A percentile compares a stretch with the other conserved stretches of the same genome.
Conservation (phyloP, 1,140 invertebrate genomes). For the Polypedilum pembai region DNA sequence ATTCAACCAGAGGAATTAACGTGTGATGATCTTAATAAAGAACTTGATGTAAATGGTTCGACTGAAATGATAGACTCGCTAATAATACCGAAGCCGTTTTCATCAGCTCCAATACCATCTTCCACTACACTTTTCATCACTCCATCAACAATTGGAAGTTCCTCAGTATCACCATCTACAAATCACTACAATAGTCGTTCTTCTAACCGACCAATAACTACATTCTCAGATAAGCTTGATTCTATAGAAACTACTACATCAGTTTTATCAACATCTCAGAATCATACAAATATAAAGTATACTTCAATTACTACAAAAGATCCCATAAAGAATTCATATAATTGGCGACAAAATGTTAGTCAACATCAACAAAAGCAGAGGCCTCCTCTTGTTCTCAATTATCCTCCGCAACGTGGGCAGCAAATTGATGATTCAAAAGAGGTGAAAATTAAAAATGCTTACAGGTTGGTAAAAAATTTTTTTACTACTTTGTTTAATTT, state of each 20-base stretch:
- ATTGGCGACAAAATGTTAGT: conserved; percentile 41
- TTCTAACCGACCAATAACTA: conserved; percentile 35
- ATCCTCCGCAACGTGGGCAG: conserved; percentile 55
- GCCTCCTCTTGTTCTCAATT: conserved; percentile 63
- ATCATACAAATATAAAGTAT: conserved; percentile 24
- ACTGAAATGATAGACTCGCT: conserved; percentile 48
- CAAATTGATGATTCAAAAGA: conserved; percentile 57
- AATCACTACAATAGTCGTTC: conserved; percentile 33
- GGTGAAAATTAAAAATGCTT: conserved; percentile 75
- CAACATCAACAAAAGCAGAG: conserved; percentile 48
- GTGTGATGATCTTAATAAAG: conserved; percentile 44
- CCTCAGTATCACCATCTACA: conserved; percentile 28
- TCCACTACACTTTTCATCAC: conserved; percentile 35
- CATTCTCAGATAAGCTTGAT: conserved; percentile 30
- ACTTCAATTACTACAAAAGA: conserved; percentile 35
- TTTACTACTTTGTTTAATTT: not conserved
- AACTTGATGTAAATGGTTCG: conserved; percentile 34
- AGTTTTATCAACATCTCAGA: conserved; percentile 29
- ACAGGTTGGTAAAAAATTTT: conserved; percentile 37
- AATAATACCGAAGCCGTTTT: conserved; percentile 32
- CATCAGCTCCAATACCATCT: conserved; percentile 38
- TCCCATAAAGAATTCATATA: conserved; percentile 42
- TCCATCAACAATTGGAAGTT: conserved; percentile 32
- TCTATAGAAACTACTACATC: conserved; percentile 30
- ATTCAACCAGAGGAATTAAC: conserved; percentile 67